Percentiles rank a stretch among this genome's conserved stretches.
phyloP scores from a whole-genome alignment of 2,797 vertebrate genomes.

The Falco biarmicus region DNA sequence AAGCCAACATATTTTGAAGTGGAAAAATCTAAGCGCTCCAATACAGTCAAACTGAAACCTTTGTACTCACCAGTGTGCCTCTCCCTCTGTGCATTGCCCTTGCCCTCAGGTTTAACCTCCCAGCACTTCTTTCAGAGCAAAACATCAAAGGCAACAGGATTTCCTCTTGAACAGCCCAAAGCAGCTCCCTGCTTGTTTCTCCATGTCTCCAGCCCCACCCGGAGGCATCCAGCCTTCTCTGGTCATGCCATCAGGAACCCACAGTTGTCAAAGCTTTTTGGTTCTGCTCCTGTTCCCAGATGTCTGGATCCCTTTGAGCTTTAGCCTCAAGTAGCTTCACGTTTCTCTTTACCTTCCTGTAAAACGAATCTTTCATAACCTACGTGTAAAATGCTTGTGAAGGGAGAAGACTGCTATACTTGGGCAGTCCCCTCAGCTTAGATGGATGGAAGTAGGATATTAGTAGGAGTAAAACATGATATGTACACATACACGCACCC shows the following conservation, averaged over 20 bases:
- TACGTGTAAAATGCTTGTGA: neutral
- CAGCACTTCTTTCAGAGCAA: neutral
- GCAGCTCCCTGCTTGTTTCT: neutral
- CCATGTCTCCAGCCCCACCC: neutral
- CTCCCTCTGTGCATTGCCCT: neutral
- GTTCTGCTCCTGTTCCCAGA: neutral
- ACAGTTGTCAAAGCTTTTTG: neutral
- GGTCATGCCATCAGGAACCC: neutral
- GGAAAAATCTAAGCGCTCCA: neutral
- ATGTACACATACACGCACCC: rapidly evolving
- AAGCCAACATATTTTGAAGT: neutral
- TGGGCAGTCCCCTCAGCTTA: neutral
- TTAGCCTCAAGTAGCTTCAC: neutral
- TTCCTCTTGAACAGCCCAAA: neutral
- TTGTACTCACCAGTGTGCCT: neutral
- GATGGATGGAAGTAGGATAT: no score
- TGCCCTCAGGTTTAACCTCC: neutral
- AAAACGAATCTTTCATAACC: neutral
- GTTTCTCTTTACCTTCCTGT: neutral
- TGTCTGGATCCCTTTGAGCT: neutral
- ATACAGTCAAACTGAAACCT: neutral
- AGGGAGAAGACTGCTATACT: neutral
- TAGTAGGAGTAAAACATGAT: neutral
- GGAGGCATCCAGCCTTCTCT: neutral
- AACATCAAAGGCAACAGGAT: neutral